These are phyloP conservation scores for Notarius quadriscutis DNA, from an alignment of 2,113 vertebrate species.

Conservation along the genomic window DNA sequence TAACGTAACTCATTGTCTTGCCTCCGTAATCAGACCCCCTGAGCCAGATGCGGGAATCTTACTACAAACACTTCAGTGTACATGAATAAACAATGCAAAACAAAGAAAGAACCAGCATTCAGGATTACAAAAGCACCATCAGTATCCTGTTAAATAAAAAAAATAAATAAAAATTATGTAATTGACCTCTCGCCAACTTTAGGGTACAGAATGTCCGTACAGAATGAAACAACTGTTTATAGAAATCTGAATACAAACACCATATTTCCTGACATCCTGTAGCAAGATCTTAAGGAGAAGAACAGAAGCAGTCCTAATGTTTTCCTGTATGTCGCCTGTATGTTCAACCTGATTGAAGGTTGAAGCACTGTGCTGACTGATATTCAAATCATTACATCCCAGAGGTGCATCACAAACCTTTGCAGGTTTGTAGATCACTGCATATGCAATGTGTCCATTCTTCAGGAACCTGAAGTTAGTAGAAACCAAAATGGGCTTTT, in stretches of 20 bases:
- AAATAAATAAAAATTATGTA: neutral
- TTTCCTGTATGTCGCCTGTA: neutral
- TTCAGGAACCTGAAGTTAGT: neutral
- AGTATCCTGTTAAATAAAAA: neutral
- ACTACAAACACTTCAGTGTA: constrained; percentile 12
- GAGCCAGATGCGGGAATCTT: constrained; percentile 5
- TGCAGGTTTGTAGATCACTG: neutral
- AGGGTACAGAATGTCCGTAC: neutral
- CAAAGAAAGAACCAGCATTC: constrained; percentile 1
- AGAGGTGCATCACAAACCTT: neutral
- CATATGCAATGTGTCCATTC: neutral
- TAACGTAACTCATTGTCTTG: constrained; percentile 1
- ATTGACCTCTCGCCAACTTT: neutral
- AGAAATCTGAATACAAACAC: neutral
- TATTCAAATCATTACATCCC: neutral
- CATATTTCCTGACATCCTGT: no score
- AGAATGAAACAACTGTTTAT: neutral
- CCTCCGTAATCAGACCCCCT: constrained; percentile 1
- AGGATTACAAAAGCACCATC: neutral
- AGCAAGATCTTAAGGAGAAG: neutral
- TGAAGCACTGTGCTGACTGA: neutral
- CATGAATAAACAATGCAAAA: constrained; percentile 2
- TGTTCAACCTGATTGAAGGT: neutral
- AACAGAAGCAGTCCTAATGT: neutral
- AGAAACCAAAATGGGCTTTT: neutral